Base-by-base conservation (phyloP, 2,888 invertebrate species). In the Ligdia adustata region DNA sequence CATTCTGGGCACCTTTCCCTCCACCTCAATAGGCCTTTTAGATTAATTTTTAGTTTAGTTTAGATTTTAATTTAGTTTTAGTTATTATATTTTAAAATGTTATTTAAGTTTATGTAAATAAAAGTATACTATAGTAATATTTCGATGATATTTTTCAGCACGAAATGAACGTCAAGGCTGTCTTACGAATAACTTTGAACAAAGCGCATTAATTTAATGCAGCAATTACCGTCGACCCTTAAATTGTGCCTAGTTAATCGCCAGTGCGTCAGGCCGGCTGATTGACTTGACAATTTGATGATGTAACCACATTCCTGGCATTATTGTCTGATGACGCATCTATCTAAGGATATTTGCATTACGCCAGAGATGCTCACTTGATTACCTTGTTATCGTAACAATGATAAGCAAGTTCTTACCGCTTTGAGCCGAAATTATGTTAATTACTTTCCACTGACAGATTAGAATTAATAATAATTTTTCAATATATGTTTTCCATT, bases 231-330 rank as follows among this genome's bases (percentile, higher is more conserved):
- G 38, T 38, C 52, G 55, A 37, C 51, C 53, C 49, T 53, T 48
- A 53, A 50, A 48, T 50, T 52, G 51, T 41, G 43, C 40, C 51
- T 50, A 42, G 48, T 55, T 55, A 53, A 53, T 52, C 51, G 52
- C 33, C 46, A 39, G 47, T 55, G 55, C 52, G 55, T 59, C 54
- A 52, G 49, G 5, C 28, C 12, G 32, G 33, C 24, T 40, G 39
- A 32, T 33, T 39, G 18, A 52, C 43, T 44, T 38, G 47, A 55
- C 43, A 48, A 54, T 46, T 22, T 52, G 48, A 46, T 59, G 56
- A 56, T 56, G 59, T 56, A 59, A 59, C 40, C 18, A 40, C 47
- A 56, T 56, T 54, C 52, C 52, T 54, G 35, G 43, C 45, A 49
- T 15, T 52, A 44, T 50, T 9, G 35, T 18, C 22, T 29, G 34